Base-by-base conservation (phyloP, 2,797 vertebrate species). In the Lepilemur ruficaudatus region DNA sequence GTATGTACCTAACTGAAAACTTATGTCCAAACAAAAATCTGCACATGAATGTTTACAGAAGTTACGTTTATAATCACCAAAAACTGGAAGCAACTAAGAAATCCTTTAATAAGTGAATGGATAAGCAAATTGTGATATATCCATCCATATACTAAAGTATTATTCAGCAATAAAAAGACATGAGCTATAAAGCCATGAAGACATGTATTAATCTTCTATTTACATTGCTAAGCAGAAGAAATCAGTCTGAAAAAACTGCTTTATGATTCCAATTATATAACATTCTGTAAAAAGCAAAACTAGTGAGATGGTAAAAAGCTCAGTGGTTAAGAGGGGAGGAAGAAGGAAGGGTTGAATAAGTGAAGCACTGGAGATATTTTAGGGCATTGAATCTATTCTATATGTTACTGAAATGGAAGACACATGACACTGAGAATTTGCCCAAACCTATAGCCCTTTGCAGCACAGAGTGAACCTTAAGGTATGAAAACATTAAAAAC, bases 1-100 rank as follows among this genome's bases (percentile, higher is more conserved):
- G 4, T 72, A 78, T 72, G 76, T 92, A 52, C 43, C 57, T 61
- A 80, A 83, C 20, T 48, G 52, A 88, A 80, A 88, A 70, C 17
- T 48, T 84, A 65, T 8, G 2, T 65, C n/a, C 59, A 81, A 4
- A 32, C 5, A 48, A 90, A 80, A 91, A 55, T 76, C 61, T 82
- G 52, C 9, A n/a, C 9, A 13, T 61, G 48, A 94, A 38, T 52
- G 12, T 41, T 59, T 89, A 57, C 6, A 59, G 20, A 38, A 69
- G 32, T 30, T 84, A 41, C 75, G 91, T 75, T 79, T 73, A 57
- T 22, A 83, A 90, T 73, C 57, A 57, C 13, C 48, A 18, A 23
- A 94, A 96, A 79, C 70, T 79, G 23, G 28, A 94, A 79, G 30
- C 52, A 69, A 79, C 38, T 46, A 87, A 90, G 46, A 88, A 84